Evolutionary conservation across 1,140 invertebrate species (phyloP).

Genomic region (Drosophila ogumai): DNA sequence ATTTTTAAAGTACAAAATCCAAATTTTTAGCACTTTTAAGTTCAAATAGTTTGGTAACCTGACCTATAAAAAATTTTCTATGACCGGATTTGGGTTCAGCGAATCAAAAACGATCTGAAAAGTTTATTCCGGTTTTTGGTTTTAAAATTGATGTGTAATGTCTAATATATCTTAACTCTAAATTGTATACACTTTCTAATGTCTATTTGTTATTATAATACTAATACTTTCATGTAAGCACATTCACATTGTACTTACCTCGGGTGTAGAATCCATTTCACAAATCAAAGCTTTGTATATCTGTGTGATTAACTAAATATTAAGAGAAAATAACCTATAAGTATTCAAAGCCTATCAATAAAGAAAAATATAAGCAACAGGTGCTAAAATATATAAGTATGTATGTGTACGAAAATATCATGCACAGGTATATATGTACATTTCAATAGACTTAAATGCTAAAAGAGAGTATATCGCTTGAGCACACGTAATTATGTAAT

Average conservation of each 20-base stretch:
- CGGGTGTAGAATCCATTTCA: conserved; percentile 52
- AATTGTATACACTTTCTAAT: neutral
- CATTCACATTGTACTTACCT: conserved; percentile 24
- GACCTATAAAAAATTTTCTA: too few species aligned
- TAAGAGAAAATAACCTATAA: neutral
- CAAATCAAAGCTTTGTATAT: conserved; percentile 10
- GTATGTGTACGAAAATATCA: neutral
- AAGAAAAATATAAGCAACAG: conserved; percentile 25
- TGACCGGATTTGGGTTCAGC: too few species aligned
- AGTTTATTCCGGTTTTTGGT: too few species aligned
- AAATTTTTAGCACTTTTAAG: too few species aligned
- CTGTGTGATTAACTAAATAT: conserved; percentile 11
- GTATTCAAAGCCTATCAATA: neutral
- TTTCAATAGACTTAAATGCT: neutral
- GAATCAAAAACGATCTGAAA: too few species aligned
- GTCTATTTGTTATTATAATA: neutral
- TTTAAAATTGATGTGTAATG: too few species aligned
- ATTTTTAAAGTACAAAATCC: too few species aligned
- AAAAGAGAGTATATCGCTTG: neutral
- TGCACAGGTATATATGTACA: neutral
- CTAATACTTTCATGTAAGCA: neutral
- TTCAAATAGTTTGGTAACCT: too few species aligned
- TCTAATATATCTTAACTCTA: too few species aligned
- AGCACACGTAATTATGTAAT: neutral
- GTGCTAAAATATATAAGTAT: conserved; percentile 13